Evolutionary conservation across 2,113 vertebrate genomes (phyloP).

Genomic region (Anser cygnoides): DNA sequence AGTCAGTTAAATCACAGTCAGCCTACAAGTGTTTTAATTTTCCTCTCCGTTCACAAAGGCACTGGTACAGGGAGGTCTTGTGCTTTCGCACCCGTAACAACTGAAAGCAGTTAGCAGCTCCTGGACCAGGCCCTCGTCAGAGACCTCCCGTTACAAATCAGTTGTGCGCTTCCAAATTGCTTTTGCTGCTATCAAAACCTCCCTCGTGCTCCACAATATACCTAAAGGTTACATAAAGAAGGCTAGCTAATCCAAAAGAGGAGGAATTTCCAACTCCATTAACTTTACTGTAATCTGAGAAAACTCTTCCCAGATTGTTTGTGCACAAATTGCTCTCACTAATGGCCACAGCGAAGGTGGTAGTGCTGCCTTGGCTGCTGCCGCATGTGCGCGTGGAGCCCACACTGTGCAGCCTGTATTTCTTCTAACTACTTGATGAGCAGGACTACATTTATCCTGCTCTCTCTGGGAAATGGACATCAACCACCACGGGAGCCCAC

Average conservation of each 20-base stretch:
- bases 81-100: neutral
- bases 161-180: neutral
- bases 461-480: neutral
- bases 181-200: neutral
- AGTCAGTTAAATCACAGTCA: neutral
- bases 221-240: neutral
- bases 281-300: slow-evolving; percentile 37
- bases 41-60: neutral
- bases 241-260: neutral
- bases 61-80: neutral
- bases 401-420: neutral
- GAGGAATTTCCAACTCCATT: slow-evolving; percentile 17
- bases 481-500: rapidly evolving
- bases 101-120: neutral
- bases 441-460: neutral
- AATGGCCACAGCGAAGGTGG: neutral
- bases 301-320: slow-evolving; percentile 12
- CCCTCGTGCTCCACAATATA: neutral
- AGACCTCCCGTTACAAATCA: too few relatives aligned
- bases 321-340: slow-evolving; percentile 10
- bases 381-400: neutral
- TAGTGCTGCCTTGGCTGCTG: neutral
- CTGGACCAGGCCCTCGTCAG: neutral
- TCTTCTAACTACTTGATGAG: neutral
- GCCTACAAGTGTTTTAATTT: neutral